Base-by-base conservation (phyloP, 1,140 invertebrate genomes). In the Zaprionus ornatus region DNA sequence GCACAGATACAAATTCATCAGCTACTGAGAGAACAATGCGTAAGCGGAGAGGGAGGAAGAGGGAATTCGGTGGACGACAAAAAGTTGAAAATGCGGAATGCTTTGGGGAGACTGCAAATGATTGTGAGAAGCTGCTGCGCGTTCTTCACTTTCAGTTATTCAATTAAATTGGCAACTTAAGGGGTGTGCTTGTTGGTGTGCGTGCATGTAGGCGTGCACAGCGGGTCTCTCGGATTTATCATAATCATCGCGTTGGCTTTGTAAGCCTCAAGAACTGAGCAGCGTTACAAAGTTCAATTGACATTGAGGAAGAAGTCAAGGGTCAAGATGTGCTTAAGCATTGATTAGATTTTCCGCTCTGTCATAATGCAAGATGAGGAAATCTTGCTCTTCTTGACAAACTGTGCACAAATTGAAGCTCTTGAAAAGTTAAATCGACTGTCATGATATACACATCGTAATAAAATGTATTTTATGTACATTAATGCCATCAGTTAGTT, bases 161-260 rank as follows among this genome's bases (percentile, higher is more conserved):
- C 74, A 88, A 74, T 88, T 88, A 74, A 88, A 84, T 88, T 88
- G 80, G 55, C 84, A 88, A 80, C 77, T 82, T 71, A 84, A 83
- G 77, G 74, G 83, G 66, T 72, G 61, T 67, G 35, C 21, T 21
- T 64, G 29, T 40, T 29, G 32, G 15, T 23, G 12, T 37, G 48
- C 37, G 56, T 42, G 48, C 23, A 13, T 35, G 74, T 54, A 42
- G 40, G 45, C 27, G 29, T 66, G 65, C 74, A 40, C 62, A 67
- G 48, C 74, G 25, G 59, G 40, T 56, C 10, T 57, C 61, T 65
- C 42, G 48, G 42, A 77, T 77, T 78, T 70, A 88, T 65, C 68
- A 48, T 74, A 77, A 59, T 74, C 84, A 78, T 32, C 77, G 64
- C 54, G 61, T 79, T 52, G 50, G 48, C 32, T 64, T 62, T 74